phyloP scores from a whole-genome alignment of 2,888 invertebrate species.

The Blera fallax region DNA sequence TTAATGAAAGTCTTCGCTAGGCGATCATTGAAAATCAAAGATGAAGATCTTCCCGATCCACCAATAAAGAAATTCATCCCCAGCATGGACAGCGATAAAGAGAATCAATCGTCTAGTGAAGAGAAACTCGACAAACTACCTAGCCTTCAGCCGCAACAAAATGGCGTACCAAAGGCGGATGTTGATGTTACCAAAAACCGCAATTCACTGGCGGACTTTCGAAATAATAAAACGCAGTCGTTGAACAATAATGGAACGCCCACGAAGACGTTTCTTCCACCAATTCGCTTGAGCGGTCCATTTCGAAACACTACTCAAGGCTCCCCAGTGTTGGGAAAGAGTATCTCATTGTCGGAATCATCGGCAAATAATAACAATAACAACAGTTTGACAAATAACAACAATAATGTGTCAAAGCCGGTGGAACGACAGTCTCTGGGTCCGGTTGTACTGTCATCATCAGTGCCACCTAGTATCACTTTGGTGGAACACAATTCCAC shows the following conservation, averaged over 20 bases:
- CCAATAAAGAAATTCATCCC: constrained; percentile 83
- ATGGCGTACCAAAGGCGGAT: constrained; percentile 57
- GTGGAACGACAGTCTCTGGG: constrained; percentile 74
- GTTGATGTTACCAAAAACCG: constrained; percentile 75
- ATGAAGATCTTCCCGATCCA: constrained; percentile 85
- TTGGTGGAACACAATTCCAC: constrained; percentile 63
- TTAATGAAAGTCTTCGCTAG: constrained; percentile 91
- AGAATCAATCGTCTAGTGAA: constrained; percentile 85
- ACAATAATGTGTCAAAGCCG: constrained; percentile 73
- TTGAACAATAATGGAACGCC: constrained; percentile 68
- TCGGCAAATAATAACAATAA: constrained; percentile 75
- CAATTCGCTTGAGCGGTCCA: constrained; percentile 77
- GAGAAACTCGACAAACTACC: constrained; percentile 82
- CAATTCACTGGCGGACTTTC: constrained; percentile 79
- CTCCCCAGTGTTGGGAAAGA: constrained; percentile 45
- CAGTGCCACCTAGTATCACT: constrained; percentile 62
- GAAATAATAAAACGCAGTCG: constrained; percentile 69
- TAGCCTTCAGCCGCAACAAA: constrained; percentile 71
- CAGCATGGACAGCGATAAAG: constrained; percentile 88
- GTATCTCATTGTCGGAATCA: constrained; percentile 74
- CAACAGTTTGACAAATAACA: constrained; percentile 72
- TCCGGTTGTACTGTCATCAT: constrained; percentile 59
- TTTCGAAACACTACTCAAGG: constrained; percentile 54
- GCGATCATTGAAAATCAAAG: constrained; percentile 90
- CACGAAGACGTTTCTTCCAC: constrained; percentile 75